Conservation (phyloP, 2,797 vertebrate species). For the Miichthys miiuy region DNA sequence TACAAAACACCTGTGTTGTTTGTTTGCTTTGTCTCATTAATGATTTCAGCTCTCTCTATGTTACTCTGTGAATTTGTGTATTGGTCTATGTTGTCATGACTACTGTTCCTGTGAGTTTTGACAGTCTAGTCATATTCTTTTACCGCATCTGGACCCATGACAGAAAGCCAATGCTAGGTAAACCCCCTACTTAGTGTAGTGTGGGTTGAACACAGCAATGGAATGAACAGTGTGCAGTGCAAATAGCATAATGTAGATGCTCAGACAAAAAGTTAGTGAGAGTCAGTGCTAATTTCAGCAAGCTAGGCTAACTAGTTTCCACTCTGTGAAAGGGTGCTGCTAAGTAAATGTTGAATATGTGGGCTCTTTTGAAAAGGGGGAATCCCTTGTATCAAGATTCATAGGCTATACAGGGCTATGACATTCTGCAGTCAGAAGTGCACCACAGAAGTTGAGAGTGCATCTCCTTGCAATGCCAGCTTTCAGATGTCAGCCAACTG, state of each 20-base stretch:
- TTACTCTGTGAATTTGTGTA: neutral
- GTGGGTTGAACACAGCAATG: neutral
- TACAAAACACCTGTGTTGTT: neutral
- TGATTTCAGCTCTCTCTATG: neutral
- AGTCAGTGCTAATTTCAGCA: neutral
- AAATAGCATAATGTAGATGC: neutral
- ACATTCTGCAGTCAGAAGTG: neutral
- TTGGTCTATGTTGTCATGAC: neutral
- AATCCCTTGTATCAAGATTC: neutral
- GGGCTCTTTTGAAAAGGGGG: neutral
- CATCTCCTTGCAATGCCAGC: neutral
- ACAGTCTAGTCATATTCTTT: neutral
- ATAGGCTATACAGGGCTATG: neutral
- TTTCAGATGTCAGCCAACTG: neutral
- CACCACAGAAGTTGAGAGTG: neutral
- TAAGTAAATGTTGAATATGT: neutral
- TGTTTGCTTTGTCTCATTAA: neutral
- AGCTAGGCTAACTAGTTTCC: slow-evolving; percentile 1
- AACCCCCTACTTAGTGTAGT: neutral
- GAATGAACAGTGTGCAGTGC: neutral
- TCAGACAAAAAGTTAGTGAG: neutral
- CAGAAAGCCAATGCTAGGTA: neutral
- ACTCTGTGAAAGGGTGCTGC: neutral
- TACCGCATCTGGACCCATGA: slow-evolving; percentile 7
- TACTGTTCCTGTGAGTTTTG: neutral